phyloP scores from a whole-genome alignment of 2,797 vertebrate species.

The Neostethus bicornis region DNA sequence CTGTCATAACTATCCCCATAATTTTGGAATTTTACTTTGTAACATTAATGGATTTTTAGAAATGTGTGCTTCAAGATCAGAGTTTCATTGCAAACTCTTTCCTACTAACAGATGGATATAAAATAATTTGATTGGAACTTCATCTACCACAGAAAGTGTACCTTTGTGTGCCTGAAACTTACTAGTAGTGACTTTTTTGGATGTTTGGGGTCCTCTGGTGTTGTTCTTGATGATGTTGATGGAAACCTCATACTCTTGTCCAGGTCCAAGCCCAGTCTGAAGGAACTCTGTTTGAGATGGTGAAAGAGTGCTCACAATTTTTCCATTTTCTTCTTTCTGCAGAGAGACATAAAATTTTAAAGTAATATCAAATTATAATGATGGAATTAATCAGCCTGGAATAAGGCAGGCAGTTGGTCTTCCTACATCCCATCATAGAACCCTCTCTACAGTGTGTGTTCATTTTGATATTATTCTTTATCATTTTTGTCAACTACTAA shows the following conservation, averaged over 20 bases:
- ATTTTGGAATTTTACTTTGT: conserved; percentile 31
- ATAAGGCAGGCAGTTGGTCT: background rate
- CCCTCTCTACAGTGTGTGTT: background rate
- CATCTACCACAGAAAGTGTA: background rate
- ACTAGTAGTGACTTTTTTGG: conserved; percentile 88
- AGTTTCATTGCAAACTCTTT: background rate
- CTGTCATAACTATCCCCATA: conserved; percentile 26
- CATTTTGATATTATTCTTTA: background rate
- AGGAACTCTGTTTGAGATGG: conserved; percentile 83
- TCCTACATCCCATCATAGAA: background rate
- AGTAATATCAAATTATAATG: background rate
- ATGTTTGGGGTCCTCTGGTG: conserved; percentile 85
- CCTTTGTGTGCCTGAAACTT: conserved; percentile 56
- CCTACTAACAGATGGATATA: conserved; percentile 8
- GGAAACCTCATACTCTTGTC: conserved; percentile 93
- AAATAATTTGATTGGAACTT: background rate
- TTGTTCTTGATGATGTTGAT: conserved; percentile 90
- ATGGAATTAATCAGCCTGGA: background rate
- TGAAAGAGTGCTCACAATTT: conserved; percentile 84
- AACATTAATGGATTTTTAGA: conserved; percentile 18
- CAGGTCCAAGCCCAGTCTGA: conserved; percentile 90
- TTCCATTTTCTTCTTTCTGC: conserved; percentile 94
- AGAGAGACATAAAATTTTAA: conserved; percentile 1
- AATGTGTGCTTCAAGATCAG: background rate
- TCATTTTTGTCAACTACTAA: too few relatives aligned